Percentiles rank a stretch among this genome's conserved stretches.
These are phyloP conservation scores for Eupithecia centaureata DNA, from an alignment of 2,888 invertebrate species.

Conservation along the genomic window DNA sequence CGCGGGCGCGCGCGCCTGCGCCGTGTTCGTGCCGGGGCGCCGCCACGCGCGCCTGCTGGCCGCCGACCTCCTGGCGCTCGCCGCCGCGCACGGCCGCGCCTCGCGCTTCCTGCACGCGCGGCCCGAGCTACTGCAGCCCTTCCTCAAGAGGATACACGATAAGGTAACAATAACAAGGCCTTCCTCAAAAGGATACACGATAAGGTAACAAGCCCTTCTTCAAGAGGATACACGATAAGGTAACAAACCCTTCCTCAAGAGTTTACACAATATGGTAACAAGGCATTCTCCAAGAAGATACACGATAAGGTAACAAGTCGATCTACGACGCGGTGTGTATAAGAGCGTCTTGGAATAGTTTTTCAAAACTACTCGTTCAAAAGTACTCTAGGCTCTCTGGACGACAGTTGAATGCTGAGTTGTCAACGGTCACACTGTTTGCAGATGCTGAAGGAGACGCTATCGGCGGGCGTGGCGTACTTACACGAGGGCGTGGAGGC, in stretches of 20 bases:
- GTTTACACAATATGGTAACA: slow-evolving; percentile 83
- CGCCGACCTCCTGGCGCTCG: slow-evolving; percentile 96
- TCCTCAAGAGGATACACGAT: slow-evolving; percentile 93
- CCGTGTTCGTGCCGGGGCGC: slow-evolving; percentile 94
- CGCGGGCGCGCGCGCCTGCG: slow-evolving; percentile 92
- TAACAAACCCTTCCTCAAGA: slow-evolving; percentile 90
- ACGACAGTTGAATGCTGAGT: too few species aligned
- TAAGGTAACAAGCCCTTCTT: slow-evolving; percentile 88
- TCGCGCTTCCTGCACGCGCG: slow-evolving; percentile 95
- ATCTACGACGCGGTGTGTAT: too few species aligned
- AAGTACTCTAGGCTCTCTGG: too few species aligned
- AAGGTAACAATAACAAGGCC: slow-evolving; percentile 87
- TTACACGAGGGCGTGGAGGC: slow-evolving; percentile 96
- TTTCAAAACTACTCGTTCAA: too few species aligned
- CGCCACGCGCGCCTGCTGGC: slow-evolving; percentile 97
- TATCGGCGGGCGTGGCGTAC: slow-evolving; percentile 98
- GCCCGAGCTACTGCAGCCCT: slow-evolving; percentile 93
- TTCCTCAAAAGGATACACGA: slow-evolving; percentile 91
- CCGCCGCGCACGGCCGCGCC: slow-evolving; percentile 94
- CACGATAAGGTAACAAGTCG: slow-evolving; percentile 90
- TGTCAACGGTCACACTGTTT: too few species aligned
- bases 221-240: slow-evolving; percentile 94
- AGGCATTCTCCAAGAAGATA: slow-evolving; percentile 94
- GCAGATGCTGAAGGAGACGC: slow-evolving; percentile 95
- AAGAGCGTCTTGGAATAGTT: too few species aligned